A percentile compares a stretch with the other conserved stretches of the same genome.
phyloP scores from a whole-genome alignment of 2,113 vertebrate genomes.

The Epinephelus cyanopodus region DNA sequence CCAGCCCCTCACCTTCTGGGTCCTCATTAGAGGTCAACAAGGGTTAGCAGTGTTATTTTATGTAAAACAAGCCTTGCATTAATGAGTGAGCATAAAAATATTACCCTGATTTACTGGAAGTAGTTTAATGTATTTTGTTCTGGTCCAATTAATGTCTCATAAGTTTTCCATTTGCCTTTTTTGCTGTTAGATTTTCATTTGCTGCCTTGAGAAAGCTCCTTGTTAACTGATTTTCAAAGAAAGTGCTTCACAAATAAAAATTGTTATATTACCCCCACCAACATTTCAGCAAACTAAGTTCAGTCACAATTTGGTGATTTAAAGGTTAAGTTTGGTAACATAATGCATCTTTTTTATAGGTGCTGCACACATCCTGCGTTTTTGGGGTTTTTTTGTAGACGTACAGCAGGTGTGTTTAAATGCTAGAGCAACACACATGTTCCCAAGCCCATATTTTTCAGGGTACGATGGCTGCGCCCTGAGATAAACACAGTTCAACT shows the following conservation, averaged over 20 bases:
- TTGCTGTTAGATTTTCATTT: background rate
- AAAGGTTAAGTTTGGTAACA: too few relatives aligned
- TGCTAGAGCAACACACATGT: too few relatives aligned
- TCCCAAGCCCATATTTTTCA: too few relatives aligned
- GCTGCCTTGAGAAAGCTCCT: background rate
- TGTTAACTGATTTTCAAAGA: background rate
- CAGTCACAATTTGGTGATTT: background rate
- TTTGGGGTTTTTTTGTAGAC: too few relatives aligned
- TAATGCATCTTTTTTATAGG: too few relatives aligned
- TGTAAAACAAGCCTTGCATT: background rate
- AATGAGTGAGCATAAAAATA: background rate
- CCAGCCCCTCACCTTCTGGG: background rate
- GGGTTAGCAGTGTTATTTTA: background rate
- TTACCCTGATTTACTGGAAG: background rate
- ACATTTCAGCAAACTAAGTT: background rate
- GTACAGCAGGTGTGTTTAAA: too few relatives aligned
- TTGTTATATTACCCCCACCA: background rate
- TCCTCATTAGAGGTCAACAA: background rate
- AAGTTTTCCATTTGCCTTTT: background rate
- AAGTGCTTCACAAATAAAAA: background rate
- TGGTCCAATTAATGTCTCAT: background rate
- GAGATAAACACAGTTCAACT: too few relatives aligned
- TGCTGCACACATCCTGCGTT: too few relatives aligned
- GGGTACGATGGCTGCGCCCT: too few relatives aligned
- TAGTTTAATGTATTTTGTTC: background rate